A percentile compares a stretch with the other conserved stretches of the same genome.
phyloP scores from a whole-genome alignment of 2,888 invertebrate species.

The Aromia moschata region DNA sequence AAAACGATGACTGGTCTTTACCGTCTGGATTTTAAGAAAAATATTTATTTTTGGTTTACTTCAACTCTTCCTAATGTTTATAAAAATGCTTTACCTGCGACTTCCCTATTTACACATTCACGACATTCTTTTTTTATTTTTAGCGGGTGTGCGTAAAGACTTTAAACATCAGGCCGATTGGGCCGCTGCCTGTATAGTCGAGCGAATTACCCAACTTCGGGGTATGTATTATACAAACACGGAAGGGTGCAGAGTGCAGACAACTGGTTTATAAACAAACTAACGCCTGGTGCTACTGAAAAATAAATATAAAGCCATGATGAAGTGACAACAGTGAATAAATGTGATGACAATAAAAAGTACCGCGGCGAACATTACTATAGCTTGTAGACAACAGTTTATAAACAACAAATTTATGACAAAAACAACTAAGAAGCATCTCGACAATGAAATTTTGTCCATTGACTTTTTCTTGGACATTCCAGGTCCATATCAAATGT shows the following conservation, averaged over 20 bases:
- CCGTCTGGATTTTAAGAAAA: neutral
- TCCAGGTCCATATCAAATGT: too few species aligned
- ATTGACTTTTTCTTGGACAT: too few species aligned
- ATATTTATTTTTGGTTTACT: neutral
- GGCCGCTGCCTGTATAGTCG: slow-evolving; percentile 4
- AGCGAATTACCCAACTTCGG: slow-evolving; percentile 15
- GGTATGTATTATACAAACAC: slow-evolving; percentile 17
- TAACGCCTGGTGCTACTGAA: slow-evolving; percentile 9
- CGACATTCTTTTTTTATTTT: slow-evolving; percentile 6
- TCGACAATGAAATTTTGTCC: too few species aligned
- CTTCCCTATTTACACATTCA: slow-evolving; percentile 4
- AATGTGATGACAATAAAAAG: neutral
- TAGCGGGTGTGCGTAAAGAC: neutral
- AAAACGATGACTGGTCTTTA: too few species aligned
- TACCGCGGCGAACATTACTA: neutral
- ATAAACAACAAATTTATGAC: neutral
- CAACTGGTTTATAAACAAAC: slow-evolving; percentile 10
- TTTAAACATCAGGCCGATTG: slow-evolving; percentile 3
- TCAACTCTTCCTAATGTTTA: neutral
- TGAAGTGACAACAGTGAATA: neutral
- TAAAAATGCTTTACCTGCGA: neutral
- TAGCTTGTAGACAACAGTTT: neutral
- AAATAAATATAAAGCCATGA: slow-evolving; percentile 5
- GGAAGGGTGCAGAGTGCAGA: slow-evolving; percentile 12
- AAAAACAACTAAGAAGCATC: too few species aligned